Base-by-base conservation (phyloP, 2,888 invertebrate genomes). In the Drosophila melanosoma region DNA sequence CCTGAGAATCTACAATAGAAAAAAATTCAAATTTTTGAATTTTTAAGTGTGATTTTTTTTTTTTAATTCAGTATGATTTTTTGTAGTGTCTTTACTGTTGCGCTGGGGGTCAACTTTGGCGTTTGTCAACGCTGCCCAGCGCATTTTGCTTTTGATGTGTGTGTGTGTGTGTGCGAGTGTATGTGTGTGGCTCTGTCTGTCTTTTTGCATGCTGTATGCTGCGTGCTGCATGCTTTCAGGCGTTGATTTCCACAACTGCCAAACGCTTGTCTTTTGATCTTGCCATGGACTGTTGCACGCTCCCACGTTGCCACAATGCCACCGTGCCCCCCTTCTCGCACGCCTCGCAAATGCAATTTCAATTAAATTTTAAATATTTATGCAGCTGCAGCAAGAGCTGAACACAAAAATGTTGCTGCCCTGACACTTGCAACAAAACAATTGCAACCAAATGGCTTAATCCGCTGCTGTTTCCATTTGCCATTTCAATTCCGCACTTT, bases 191-290 rank as follows among this genome's bases (percentile, higher is more conserved):
- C 45, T 40, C 45, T 61, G 32, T 38, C 51, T 52, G 63, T 15
- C 45, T 45, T 45, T 8, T 15, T 76, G 68, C 59, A 62, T 60
- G 51, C 59, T 62, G 69, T 56, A 77, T 75, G 82, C 36, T 74
- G 65, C 58, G 59, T 60, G 51, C 57, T 59, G 70, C 60, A 77
- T 74, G 87, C 82, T 90, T 68, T 84, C 69, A 72, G 89, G 85
- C 85, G 90, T 78, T 90, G 90, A 87, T 87, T 90, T 87, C 85
- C 90, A 82, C 88, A 87, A 79, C 80, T 87, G 82, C 82, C 89
- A 89, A 89, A 83, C 75, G 89, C 79, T 90, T 90, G 89, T 87
- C 90, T 81, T 87, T 90, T 89, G 90, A 86, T 90, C 89, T 90
- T 70, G 57, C 69, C 69, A 61, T 68, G 68, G 67, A 69, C 72